Conservation (phyloP, 2,797 vertebrate species). For the Thamnophis elegans region DNA sequence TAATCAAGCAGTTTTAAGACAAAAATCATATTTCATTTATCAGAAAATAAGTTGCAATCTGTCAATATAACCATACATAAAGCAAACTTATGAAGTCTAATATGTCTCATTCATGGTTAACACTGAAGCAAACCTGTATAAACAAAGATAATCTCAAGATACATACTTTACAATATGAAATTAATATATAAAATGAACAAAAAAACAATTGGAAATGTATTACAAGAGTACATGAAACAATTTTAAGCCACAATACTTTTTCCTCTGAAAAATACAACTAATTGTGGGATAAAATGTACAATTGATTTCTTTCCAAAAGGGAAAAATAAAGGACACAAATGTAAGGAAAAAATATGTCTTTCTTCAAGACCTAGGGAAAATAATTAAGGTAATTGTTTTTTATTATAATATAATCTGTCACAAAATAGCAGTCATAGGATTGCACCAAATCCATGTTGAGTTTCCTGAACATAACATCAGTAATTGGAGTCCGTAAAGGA, state of each 20-base stretch:
- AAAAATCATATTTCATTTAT: constrained; percentile 82
- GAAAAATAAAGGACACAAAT: constrained; percentile 70
- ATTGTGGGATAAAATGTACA: constrained; percentile 93
- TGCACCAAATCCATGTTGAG: constrained; percentile 83
- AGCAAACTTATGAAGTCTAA: constrained; percentile 78
- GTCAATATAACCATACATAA: constrained; percentile 81
- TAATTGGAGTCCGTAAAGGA: constrained; percentile 84
- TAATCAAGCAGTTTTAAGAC: constrained; percentile 77
- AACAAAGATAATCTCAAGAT: constrained; percentile 79
- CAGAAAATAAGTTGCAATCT: constrained; percentile 82
- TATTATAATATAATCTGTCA: constrained; percentile 86
- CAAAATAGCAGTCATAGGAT: constrained; percentile 85
- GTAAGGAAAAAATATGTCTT: constrained; percentile 84
- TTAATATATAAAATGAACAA: constrained; percentile 82
- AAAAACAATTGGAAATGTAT: constrained; percentile 82
- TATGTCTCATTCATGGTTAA: constrained; percentile 80
- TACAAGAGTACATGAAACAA: constrained; percentile 84
- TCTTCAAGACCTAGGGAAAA: constrained; percentile 81
- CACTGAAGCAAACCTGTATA: constrained; percentile 78
- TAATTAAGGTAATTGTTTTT: constrained; percentile 83
- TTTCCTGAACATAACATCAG: constrained; percentile 78
- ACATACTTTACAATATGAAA: constrained; percentile 83
- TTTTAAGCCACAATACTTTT: constrained; percentile 85
- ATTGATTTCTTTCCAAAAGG: constrained; percentile 73
- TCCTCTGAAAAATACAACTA: constrained; percentile 98